Base-by-base conservation (phyloP, 1,140 invertebrate genomes). In the Coboldia fuscipes region DNA sequence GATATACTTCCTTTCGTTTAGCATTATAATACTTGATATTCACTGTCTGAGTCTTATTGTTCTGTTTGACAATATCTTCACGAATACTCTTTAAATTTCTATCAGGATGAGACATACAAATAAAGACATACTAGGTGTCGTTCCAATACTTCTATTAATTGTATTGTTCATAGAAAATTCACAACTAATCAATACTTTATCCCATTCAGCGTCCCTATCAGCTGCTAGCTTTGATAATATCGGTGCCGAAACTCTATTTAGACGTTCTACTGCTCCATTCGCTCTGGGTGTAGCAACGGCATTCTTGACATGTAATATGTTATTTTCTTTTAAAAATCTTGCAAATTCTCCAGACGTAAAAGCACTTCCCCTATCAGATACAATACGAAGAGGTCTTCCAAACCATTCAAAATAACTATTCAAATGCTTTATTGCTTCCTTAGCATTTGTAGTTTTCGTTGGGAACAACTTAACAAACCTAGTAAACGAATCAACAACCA, bases 201-300 rank as follows among this genome's bases (percentile, higher is more conserved):
- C 39, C 42, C 41, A 47, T 14, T 39, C 28, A n/a, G n/a, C 21
- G 4, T 17, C 17, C 7, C 12, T 18, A 10, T 37, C 30, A 8
- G 22, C 2, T 7, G 28, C 14, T n/a, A 41, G 8, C 28, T 41
- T 39, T 21, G 37, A 14, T 18, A 41, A 15, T 32, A 41, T 39
- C 12, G 37, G 40, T n/a, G 26, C 37, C 4, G 40, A 15, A 9
- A 32, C 19, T 21, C 39, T 20, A 36, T 44, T 43, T 8, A 41
- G 13, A 12, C 41, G 17, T 29, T 44, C 41, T 16, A 43, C 37
- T 19, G 39, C 36, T 8, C 39, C 41, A 35, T 44, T 53, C 4
- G 41, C 46, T n/a, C 45, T 37, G 0, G 50, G 45, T 16, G 41
- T 42, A 10, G 42, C 41, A 3, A 55, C 42, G 1, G 47, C 50